Evolutionary conservation across 2,888 invertebrate species (phyloP), one percentile per base, ranked within the genome.

Genomic region (Volucella zonaria): DNA sequence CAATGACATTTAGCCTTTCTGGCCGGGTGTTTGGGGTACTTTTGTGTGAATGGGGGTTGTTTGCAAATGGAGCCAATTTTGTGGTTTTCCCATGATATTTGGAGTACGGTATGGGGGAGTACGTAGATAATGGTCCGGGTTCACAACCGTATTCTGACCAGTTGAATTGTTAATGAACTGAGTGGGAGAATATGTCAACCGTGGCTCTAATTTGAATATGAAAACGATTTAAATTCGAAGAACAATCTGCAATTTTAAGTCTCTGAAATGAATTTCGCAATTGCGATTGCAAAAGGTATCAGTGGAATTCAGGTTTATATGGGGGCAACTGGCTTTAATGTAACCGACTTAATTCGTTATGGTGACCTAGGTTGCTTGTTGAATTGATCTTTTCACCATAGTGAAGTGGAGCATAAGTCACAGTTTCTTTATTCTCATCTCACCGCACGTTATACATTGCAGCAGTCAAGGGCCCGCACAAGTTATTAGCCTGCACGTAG

Each of bases 41-140:
- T 14, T 61, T 43, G 56, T 14, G 42, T 40, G 12, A 42, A 12
- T 3, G 42, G 47, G 73, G 74, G 42, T 23, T 43, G 43, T 45
- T 58, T 2, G 58, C 10, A 58, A 31, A 66, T 58, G 40, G 58
- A 58, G 62, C 4, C 79, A 70, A 79, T 75, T 80, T 75, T 80
- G 78, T 83, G 74, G 80, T 80, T 70, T 83, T 80, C 75, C 83
- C 80, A 83, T 64, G 82, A 62, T 56, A 62, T 56, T 77, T 68
- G 47, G 42, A 23, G 11, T 9, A n/a, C 31, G 0, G 31, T 18
- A 38, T 10, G 38, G 23, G 42, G 14, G 11, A 45, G 38, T 18
- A 18, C 1, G 18, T 18, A 18, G 18, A 1, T 18, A 18, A 1
- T 18, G 49, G 31, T 31, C 6, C 64, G 10, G 14, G 0, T 51